Evolutionary conservation across 2,113 vertebrate genomes (phyloP), one percentile per base, ranked within the genome.

Genomic region (Poeciliopsis occidentalis): DNA sequence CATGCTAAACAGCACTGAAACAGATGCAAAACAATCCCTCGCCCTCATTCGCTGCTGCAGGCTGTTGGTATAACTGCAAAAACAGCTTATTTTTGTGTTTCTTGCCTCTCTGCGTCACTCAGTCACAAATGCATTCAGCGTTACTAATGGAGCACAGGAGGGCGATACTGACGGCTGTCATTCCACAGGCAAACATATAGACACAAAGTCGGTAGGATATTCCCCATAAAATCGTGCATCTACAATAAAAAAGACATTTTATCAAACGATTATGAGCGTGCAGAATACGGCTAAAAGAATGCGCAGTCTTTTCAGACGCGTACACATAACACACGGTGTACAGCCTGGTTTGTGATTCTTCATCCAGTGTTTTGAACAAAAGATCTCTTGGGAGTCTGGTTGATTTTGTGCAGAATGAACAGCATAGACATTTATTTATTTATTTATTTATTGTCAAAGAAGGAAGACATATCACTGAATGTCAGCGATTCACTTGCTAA

Each of bases 21-120:
- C 12, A 62, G 34, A 60, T n/a, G 26, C 30, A 76, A 76, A 73
- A 41, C 44, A 73, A 29, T 60, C 1, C 1, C 24, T 62, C 12
- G n/a, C 54, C 64, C 60, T 72, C 39, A 64, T 62, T 39, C 47
- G 63, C 17, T 62, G 26, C 64, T 63, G 64, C 41, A 26, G 76
- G 64, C 69, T 73, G 31, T 69, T 24, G 24, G 31, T 26, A 67
- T 2, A 54, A 63, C 61, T n/a, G 30, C 79, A 74, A 60, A 80
- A 60, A 37, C 60, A 51, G 29, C 27, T 64, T 24, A 51, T 65
- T 67, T 64, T 41, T 32, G 39, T 34, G 37, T 34, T 61, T 61
- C 19, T 11, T 39, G 26, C 39, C 63, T 37, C 61, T 60, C 39
- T 60, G 32, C 65, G 54, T 67, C 31, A 62, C 54, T 37, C n/a